Evolutionary conservation across 2,797 vertebrate genomes (phyloP), one percentile per base, ranked within the genome.

Genomic region (Diplodus sargus): DNA sequence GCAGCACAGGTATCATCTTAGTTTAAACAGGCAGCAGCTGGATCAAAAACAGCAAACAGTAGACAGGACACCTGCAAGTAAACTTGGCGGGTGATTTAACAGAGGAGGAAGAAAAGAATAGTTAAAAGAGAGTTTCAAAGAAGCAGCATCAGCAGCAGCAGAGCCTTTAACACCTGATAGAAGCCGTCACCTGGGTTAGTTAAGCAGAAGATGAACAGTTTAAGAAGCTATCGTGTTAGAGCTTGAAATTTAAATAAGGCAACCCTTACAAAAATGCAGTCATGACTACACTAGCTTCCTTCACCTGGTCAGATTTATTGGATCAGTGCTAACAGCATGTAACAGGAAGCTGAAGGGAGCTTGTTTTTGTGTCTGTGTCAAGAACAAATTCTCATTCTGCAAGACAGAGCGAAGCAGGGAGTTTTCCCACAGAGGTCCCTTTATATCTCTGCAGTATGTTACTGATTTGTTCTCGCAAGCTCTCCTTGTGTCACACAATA

Each of bases 1-100:
- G 85, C 74, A 84, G 84, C 78, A 61, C 7, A 83, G 70, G 61
- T 79, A 72, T 86, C 74, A 77, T 61, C 74, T 70, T 48, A 83
- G 62, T 76, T 85, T 85, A 84, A 82, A 88, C 34, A 85, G 77
- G 74, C 74, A 91, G 76, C 62, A 70, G 58, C 30, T 67, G 84
- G 75, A 84, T 84, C 73, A 85, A 81, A 85, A 87, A 87, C n/a
- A 70, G 79, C 78, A 85, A 58, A 85, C 61, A 86, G 67, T 16
- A 77, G 60, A 84, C 79, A 69, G 71, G 88, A 86, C 79, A 90
- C 86, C 90, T 90, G 88, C 63, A 75, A 84, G 89, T 68, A 64
- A 87, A 90, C 58, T 56, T 56, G 85, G 81, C 63, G 15, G 72
- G 68, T 76, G 79, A 74, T 84, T 86, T 70, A 66, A 83, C 20